phyloP scores from a whole-genome alignment of 1,140 invertebrate genomes.

The Drosophila arizonae region DNA sequence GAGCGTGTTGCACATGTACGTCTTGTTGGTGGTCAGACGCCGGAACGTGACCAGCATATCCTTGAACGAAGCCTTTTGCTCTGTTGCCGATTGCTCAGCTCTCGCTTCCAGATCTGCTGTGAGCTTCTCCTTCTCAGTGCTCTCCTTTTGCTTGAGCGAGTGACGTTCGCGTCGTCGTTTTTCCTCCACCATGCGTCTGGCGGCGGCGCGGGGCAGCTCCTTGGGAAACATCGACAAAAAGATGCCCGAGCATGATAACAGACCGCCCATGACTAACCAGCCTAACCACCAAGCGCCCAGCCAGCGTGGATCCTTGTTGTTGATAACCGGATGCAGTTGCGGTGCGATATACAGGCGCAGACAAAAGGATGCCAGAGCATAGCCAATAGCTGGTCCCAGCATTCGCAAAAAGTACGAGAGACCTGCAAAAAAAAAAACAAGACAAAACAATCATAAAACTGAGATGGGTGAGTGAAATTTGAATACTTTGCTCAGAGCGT shows the following conservation, averaged over 20 bases:
- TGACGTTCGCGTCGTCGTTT: conserved; percentile 56
- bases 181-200: conserved; percentile 84
- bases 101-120: conserved; percentile 50
- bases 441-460: too few species aligned
- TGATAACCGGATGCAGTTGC: conserved; percentile 87
- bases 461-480: neutral
- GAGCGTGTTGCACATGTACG: conserved; percentile 88
- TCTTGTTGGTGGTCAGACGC: conserved; percentile 86
- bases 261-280: conserved; percentile 88
- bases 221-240: conserved; percentile 87
- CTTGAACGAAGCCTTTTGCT: conserved; percentile 83
- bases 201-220: conserved; percentile 85
- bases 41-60: conserved; percentile 87
- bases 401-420: conserved; percentile 88
- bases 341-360: conserved; percentile 89
- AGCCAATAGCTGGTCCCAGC: conserved; percentile 89
- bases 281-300: conserved; percentile 92
- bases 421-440: conserved; percentile 80
- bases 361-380: conserved; percentile 87
- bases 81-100: conserved; percentile 16
- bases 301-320: conserved; percentile 88
- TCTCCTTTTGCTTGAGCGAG: conserved; percentile 44
- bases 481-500: neutral
- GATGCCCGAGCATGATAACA: conserved; percentile 86
- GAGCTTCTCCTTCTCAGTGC: conserved; percentile 55